Percentiles rank a stretch among this genome's conserved stretches.
These are phyloP conservation scores for Trididemnum nubilum DNA, from an alignment of 23 tunicate species.

Conservation along the genomic window DNA sequence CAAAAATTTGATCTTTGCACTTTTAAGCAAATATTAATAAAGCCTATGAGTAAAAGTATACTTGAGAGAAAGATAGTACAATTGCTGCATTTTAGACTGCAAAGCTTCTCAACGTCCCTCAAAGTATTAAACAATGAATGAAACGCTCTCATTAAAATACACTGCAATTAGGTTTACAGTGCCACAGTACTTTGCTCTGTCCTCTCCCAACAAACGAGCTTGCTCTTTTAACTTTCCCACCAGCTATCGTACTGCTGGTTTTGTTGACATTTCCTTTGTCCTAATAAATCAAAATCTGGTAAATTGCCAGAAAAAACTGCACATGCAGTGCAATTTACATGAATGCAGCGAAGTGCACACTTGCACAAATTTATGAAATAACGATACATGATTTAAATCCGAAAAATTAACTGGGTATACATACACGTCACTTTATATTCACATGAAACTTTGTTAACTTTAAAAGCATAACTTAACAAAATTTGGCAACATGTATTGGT, in stretches of 20 bases:
- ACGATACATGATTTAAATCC: too few species aligned
- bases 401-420: too few species aligned
- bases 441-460: too few species aligned
- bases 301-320: neutral
- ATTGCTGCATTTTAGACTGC: neutral
- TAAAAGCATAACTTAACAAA: too few species aligned
- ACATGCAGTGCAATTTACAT: neutral
- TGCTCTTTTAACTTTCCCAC: neutral
- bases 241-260: neutral
- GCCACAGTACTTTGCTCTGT: neutral
- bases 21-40: too few species aligned
- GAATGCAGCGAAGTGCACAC: too few species aligned
- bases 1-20: too few species aligned
- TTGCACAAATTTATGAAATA: too few species aligned
- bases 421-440: too few species aligned
- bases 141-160: neutral
- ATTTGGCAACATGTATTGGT: too few species aligned
- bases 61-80: neutral
- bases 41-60: neutral
- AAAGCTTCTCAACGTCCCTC: neutral
- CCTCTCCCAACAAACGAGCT: neutral
- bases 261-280: neutral
- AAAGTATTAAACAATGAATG: neutral
- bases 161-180: neutral
- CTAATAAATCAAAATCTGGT: neutral